Evolutionary conservation across 2,888 invertebrate genomes (phyloP), one percentile per base, ranked within the genome.

Genomic region (Pimpla rufipes): DNA sequence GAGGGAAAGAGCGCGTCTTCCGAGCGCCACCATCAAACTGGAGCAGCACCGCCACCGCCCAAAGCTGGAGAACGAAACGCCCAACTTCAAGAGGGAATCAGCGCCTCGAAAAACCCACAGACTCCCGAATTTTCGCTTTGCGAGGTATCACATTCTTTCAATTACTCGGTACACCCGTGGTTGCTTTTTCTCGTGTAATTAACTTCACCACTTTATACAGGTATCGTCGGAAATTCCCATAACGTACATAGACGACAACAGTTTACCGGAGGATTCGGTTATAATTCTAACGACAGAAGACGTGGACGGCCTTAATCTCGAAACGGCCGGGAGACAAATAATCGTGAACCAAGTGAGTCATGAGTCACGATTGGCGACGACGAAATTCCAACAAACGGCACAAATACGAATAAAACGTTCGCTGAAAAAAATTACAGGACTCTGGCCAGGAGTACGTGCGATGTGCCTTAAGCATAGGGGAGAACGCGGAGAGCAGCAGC

Each of bases 261-360:
- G 88, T 45, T 90, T 93, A 84, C 88, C 93, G 2, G 92, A 90
- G 29, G 90, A 93, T 85, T 93, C 93, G 16, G 92, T 93, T n/a
- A 93, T 93, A 78, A 93, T 93, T 85, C 88, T 93, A 73, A 91
- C 93, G 37, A 90, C 92, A 6, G 91, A 90, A 50, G 91, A 91
- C 76, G 91, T 92, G 40, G 90, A 90, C 10, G 88, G 87, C 42
- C 83, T 93, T 1, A 91, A 90, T 87, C 85, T 93, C 13, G 91
- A 91, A 29, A 29, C 29, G 66, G 92, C 89, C 45, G 88, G 88
- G 66, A 89, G 89, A 78, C 91, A 91, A 85, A 91, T 93, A 62
- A 91, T 93, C 50, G 91, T 93, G 35, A 90, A 90, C 85, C 88
- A 90, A 37, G 92, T 92, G 78, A 79, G 88, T 87, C 10, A 18